These are phyloP conservation scores for Tineola bisselliella DNA, from an alignment of 2,888 invertebrate genomes.

Conservation along the genomic window DNA sequence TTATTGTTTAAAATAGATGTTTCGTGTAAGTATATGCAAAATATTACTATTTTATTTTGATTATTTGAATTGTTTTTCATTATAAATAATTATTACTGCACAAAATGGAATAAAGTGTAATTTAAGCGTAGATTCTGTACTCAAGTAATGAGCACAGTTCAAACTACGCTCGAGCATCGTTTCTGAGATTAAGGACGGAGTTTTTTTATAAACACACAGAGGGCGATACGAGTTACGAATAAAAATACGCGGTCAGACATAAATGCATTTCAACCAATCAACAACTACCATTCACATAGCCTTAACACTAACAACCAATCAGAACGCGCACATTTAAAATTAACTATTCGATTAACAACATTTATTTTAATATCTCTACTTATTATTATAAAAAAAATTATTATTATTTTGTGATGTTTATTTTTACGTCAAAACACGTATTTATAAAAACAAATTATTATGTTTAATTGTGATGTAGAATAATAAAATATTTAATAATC, in stretches of 20 bases:
- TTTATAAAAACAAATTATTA: no score
- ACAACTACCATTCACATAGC: background rate
- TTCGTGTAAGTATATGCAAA: no score
- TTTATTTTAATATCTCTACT: background rate
- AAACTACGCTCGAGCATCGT: no score
- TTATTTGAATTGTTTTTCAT: no score
- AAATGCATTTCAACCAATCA: background rate
- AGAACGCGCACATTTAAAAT: background rate
- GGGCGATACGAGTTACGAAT: background rate
- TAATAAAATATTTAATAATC: background rate
- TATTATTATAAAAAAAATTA: background rate
- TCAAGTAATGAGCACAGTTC: no score
- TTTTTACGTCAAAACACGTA: no score
- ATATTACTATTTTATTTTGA: no score
- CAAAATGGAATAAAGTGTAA: no score
- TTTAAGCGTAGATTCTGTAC: no score
- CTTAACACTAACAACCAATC: background rate
- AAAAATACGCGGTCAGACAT: background rate
- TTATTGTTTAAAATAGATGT: no score
- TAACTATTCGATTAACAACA: background rate
- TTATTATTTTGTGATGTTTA: background rate
- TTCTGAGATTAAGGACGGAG: no score
- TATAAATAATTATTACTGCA: no score
- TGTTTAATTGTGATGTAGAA: background rate
- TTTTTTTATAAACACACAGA: constrained; percentile 20